A percentile compares a stretch with the other conserved stretches of the same genome.
Evolutionary conservation across 2,888 invertebrate species (phyloP).

Genomic region (Aquatica leii): DNA sequence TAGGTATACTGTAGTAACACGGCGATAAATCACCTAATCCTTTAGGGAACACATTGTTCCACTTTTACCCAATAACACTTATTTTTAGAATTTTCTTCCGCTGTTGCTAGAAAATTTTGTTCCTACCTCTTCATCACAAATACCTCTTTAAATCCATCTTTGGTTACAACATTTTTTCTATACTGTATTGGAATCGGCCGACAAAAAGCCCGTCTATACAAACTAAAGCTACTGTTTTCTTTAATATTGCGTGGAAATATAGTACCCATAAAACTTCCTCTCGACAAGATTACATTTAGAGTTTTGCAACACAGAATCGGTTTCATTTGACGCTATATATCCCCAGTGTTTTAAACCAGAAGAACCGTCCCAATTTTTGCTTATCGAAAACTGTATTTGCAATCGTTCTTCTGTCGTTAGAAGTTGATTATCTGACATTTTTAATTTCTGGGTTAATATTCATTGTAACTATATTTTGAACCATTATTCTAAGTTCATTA

Average conservation of each 20-base stretch:
- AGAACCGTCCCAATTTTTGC: slow-evolving; percentile 70
- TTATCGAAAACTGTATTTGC: slow-evolving; percentile 64
- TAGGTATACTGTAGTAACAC: slow-evolving; percentile 72
- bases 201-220: slow-evolving; percentile 80
- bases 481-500: slow-evolving; percentile 69
- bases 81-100: slow-evolving; percentile 70
- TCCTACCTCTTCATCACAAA: slow-evolving; percentile 68
- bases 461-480: slow-evolving; percentile 66
- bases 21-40: slow-evolving; percentile 63
- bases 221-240: slow-evolving; percentile 64
- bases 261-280: slow-evolving; percentile 76
- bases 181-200: slow-evolving; percentile 69
- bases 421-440: too few species aligned
- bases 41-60: slow-evolving; percentile 76
- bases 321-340: slow-evolving; percentile 57
- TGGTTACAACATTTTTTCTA: slow-evolving; percentile 50
- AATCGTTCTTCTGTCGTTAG: slow-evolving; percentile 39
- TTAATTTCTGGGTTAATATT: too few species aligned
- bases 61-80: slow-evolving; percentile 70
- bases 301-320: too few species aligned
- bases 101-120: slow-evolving; percentile 67
- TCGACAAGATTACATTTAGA: slow-evolving; percentile 72
- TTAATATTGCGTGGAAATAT: slow-evolving; percentile 71
- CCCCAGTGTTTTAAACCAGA: slow-evolving; percentile 76
- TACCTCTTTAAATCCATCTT: slow-evolving; percentile 67